Evolutionary conservation across 2,888 invertebrate species (phyloP).

Genomic region (Clepsis dumicolana): DNA sequence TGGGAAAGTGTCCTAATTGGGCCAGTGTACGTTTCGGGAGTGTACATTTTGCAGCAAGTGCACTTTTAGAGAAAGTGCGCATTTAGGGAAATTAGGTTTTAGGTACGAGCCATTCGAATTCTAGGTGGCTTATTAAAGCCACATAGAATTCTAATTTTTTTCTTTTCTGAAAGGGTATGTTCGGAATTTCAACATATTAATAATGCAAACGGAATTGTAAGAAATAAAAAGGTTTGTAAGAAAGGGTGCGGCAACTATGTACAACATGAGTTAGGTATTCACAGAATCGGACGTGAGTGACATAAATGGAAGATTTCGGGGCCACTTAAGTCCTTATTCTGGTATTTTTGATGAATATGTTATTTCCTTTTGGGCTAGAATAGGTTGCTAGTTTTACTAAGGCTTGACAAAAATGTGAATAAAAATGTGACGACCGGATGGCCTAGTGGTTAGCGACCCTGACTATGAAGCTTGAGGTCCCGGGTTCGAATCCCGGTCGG

Average conservation of each 20-base stretch:
- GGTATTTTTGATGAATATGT: slow-evolving; percentile 16
- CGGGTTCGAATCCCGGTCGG: no score
- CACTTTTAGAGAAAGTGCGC: no score
- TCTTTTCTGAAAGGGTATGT: not conserved
- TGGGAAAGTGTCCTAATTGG: no score
- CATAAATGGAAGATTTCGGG: slow-evolving; percentile 13
- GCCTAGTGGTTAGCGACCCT: no score
- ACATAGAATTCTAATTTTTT: not conserved
- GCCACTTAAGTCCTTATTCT: slow-evolving; percentile 14
- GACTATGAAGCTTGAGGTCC: no score
- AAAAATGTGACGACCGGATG: not conserved
- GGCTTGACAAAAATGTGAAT: not conserved
- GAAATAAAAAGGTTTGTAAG: slow-evolving; percentile 23
- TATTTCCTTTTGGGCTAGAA: slow-evolving; percentile 8
- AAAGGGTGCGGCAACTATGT: slow-evolving; percentile 4
- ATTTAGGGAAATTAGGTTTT: no score
- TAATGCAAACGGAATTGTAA: slow-evolving; percentile 19
- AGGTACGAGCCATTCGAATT: no score
- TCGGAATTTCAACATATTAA: not conserved
- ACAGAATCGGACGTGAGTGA: slow-evolving; percentile 30
- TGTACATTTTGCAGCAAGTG: no score
- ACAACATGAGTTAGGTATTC: slow-evolving; percentile 37
- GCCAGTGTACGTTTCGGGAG: no score
- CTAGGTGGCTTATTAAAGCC: not conserved
- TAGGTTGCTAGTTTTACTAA: not conserved